Conservation (phyloP, 2,888 invertebrate species). For the Lampropteryx suffumata region DNA sequence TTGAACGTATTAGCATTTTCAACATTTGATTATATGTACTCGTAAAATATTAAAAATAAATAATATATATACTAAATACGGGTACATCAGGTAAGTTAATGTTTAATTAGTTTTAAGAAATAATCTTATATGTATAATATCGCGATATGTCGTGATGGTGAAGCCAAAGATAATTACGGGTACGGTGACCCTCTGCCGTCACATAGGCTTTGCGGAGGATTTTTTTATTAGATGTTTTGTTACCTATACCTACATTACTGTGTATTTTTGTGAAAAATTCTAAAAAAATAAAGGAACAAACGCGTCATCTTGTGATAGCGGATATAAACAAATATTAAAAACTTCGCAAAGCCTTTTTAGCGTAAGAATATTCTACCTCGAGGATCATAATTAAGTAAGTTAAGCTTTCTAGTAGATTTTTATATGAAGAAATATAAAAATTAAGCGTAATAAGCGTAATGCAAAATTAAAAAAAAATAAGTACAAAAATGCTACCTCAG, state of each 20-base stretch:
- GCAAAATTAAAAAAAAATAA: slow-evolving; percentile 66
- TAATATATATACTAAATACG: too few relatives aligned
- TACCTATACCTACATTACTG: slow-evolving; percentile 21
- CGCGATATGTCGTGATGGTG: slow-evolving; percentile 82
- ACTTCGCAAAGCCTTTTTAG: slow-evolving; percentile 55
- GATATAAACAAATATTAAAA: slow-evolving; percentile 46
- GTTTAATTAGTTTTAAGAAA: slow-evolving; percentile 52
- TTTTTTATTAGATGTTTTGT: too few relatives aligned
- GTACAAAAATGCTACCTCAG: slow-evolving; percentile 83
- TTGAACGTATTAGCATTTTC: too few relatives aligned
- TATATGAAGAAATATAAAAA: slow-evolving; percentile 76
- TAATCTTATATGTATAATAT: slow-evolving; percentile 63
- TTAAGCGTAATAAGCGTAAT: slow-evolving; percentile 64
- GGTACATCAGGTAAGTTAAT: slow-evolving; percentile 54
- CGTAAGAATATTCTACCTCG: slow-evolving; percentile 81
- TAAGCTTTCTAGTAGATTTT: slow-evolving; percentile 78
- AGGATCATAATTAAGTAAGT: slow-evolving; percentile 75
- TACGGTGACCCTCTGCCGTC: slow-evolving; percentile 83
- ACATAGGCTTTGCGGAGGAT: slow-evolving; percentile 62
- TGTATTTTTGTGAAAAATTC: slow-evolving; percentile 1
- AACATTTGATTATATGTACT: too few relatives aligned
- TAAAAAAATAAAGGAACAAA: not conserved
- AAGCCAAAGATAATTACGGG: slow-evolving; percentile 83
- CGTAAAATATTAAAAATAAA: too few relatives aligned
- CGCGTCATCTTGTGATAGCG: not conserved